These are phyloP conservation scores for Crenichthys baileyi DNA, from an alignment of 2,797 vertebrate genomes.

Conservation along the genomic window DNA sequence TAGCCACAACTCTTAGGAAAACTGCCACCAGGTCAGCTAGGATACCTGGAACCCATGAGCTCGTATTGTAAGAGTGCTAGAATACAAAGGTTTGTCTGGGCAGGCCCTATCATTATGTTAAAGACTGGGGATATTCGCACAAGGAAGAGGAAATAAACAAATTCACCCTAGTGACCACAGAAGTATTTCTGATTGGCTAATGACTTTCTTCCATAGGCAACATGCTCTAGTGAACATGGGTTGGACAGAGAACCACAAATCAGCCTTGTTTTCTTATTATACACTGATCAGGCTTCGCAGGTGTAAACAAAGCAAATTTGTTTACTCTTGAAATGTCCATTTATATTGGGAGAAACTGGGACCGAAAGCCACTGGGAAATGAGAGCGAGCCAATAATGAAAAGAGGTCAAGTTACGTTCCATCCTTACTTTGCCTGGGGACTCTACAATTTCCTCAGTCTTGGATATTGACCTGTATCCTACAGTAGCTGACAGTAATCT, in stretches of 20 bases:
- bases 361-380: background rate
- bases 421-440: background rate
- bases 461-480: slow-evolving; percentile 10
- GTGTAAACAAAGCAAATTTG: background rate
- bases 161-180: background rate
- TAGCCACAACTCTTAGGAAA: too few species aligned
- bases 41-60: too few species aligned
- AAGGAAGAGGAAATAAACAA: background rate
- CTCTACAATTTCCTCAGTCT: slow-evolving; percentile 6
- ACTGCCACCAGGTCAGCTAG: too few species aligned
- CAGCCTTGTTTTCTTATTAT: background rate
- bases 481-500: slow-evolving; percentile 1
- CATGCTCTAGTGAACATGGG: background rate
- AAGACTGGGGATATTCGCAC: background rate
- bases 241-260: background rate
- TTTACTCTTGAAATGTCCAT: background rate
- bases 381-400: background rate
- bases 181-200: background rate
- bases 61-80: too few species aligned
- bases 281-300: background rate
- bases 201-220: background rate
- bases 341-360: background rate
- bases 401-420: background rate
- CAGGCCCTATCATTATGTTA: background rate
- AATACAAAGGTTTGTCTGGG: too few species aligned